Base-by-base conservation (phyloP, 2,888 invertebrate species). In the Meganola albula region DNA sequence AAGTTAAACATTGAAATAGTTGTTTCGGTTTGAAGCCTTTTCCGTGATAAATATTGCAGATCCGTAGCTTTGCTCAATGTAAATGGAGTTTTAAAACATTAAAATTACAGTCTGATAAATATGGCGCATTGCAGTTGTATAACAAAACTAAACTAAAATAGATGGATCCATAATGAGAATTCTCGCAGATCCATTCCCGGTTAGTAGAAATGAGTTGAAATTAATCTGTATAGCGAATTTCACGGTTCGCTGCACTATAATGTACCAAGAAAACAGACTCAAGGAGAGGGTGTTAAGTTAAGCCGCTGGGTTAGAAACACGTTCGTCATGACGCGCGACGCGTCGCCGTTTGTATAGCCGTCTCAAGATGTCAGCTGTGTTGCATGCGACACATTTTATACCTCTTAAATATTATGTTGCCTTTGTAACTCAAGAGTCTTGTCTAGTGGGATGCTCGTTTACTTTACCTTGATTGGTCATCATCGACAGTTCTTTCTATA, bases 231-330 rank as follows among this genome's bases (percentile, higher is more conserved):
- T 32, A 47, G 27, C 36, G 35, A 44, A 52, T 55, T 42, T 43
- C 36, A 49, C 51, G 51, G 44, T 52, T 51, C 39, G 47, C 37
- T 49, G 51, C 53, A 47, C 47, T 27, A 36, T n/a, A n/a, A n/a
- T 27, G 34, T 48, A 60, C 50, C 41, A 58, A 43, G 48, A 40
- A 34, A 31, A 22, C 48, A 58, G 40, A 34, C 34, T 41, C 27
- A 43, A 34, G 35, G 30, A 38, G 48, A 40, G 35, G 45, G 41
- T 46, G 44, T 53, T 42, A 39, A 38, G 50, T 50, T 50, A 43
- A 49, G 46, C 37, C 40, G 23, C n/a, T 26, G 31, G 31, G 37
- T 16, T 35, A 39, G 34, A 47, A 36, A 27, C 29, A 38, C 32
- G 32, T 31, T 36, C 35, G 26, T 36, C 48, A 24, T 26, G 29